Evolutionary conservation across 2,888 invertebrate genomes (phyloP), one percentile per base, ranked within the genome.

Genomic region (Temnothorax ravouxi): DNA sequence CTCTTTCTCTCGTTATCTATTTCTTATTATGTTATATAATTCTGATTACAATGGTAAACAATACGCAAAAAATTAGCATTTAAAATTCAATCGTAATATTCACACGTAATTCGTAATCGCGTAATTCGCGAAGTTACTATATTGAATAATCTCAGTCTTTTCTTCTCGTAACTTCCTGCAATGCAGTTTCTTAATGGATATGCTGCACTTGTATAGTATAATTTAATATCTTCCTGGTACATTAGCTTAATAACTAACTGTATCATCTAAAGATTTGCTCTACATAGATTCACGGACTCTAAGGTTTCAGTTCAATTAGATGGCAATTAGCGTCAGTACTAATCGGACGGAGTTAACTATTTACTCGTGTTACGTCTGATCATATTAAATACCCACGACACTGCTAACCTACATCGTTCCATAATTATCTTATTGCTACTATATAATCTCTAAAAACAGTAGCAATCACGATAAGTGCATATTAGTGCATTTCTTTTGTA

Each of bases 271-370:
- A 56, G 41, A 79, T 79, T 56, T 76, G 64, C 25, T 67, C 3
- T 29, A 56, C 21, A 56, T 44, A 44, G n/a, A 15, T 29, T 66
- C 5, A 25, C 54, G 18, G 41, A 44, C 9, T 77, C 9, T 77
- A 66, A 77, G 44, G 3, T 29, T 77, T 77, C 41, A 8, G 56
- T 56, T 77, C 54, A 44, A 56, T 77, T 67, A 77, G n/a, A 64
- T 1, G 2, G 38, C 25, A 76, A 76, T 64, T 64, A 76, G 11
- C 25, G 29, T 77, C 29, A n/a, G 29, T 56, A 34, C 4, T 15
- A 52, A 21, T 67, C 41, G 18, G 15, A 56, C 5, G 25, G 15
- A n/a, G 9, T 47, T 61, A 44, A 54, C 29, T 21, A 3, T 76
- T 76, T 64, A 64, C 18, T 76, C 62, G 11, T 38, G 75, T 50